A percentile compares a stretch with the other conserved stretches of the same genome.
phyloP scores from a whole-genome alignment of 2,888 invertebrate species.

The Pammene aurita region DNA sequence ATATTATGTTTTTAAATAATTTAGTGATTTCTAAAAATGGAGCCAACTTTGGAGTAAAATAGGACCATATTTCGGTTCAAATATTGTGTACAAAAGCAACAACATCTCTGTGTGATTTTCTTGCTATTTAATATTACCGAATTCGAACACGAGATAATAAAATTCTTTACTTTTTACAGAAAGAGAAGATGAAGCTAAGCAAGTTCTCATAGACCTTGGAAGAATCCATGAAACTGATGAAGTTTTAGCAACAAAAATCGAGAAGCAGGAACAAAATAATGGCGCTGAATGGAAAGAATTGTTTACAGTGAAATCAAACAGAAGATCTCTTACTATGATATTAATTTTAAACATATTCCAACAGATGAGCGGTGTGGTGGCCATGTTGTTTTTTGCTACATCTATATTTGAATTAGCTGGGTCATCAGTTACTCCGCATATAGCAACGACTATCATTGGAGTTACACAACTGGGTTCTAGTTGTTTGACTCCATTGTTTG shows the following conservation, averaged over 20 bases:
- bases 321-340: constrained; percentile 56
- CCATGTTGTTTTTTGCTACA: constrained; percentile 55
- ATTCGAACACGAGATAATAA: too few species aligned
- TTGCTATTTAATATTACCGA: too few species aligned
- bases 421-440: constrained; percentile 52
- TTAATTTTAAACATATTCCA: constrained; percentile 52
- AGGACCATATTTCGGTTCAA: too few species aligned
- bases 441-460: constrained; percentile 61
- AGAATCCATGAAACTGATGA: constrained; percentile 55
- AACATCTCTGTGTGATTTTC: too few species aligned
- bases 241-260: constrained; percentile 47
- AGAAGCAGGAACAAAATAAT: constrained; percentile 42
- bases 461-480: constrained; percentile 55
- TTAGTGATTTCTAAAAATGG: too few species aligned
- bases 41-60: too few species aligned
- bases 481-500: constrained; percentile 54
- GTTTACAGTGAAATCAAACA: constrained; percentile 54
- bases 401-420: constrained; percentile 59
- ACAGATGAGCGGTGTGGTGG: constrained; percentile 57
- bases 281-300: constrained; percentile 54
- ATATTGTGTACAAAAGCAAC: too few species aligned
- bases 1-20: too few species aligned
- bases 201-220: constrained; percentile 51
- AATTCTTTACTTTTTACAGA: constrained; percentile 49
- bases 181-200: constrained; percentile 49